Evolutionary conservation across 1,140 invertebrate species (phyloP), one percentile per base, ranked within the genome.

Genomic region (Pseudobourletiella spinata): DNA sequence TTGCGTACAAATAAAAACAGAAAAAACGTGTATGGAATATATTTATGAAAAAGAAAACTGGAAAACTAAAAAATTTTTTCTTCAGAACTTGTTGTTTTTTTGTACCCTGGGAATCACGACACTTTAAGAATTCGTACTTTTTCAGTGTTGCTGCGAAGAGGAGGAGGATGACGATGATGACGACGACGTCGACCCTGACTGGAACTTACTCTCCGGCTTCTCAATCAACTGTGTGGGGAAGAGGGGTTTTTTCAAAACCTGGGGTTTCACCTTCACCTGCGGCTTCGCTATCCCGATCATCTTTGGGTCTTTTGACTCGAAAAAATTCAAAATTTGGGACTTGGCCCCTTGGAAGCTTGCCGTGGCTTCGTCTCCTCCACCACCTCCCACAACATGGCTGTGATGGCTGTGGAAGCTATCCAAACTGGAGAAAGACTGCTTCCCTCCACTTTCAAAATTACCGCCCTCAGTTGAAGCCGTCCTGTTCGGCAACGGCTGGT

Each of bases 181-280:
- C 32, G 32, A n/a, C n/a, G 8, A 8, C n/a, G 32, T 8, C 8
- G 32, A n/a, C n/a, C 8, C 8, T 39, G 32, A 11, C 32, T 8
- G 32, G n/a, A 8, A 11, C 32, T 39, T 39, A 39, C 32, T 8
- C n/a, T 39, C 32, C 8, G 8, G 8, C n/a, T n/a, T 39, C n/a
- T 39, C 32, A 39, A 39, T 39, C n/a, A 39, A 39, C n/a, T 39
- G 32, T 4, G 44, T 22, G 18, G 81, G 80, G 39, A 83, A 72
- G 35, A 78, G 76, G 8, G 86, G 85, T 72, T 87, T 86, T 42
- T 81, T 81, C 72, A 87, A 80, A 25, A 87, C 80, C 59, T 83
- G 82, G 1, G 86, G 86, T 73, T 87, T 88, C 16, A 82, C 81
- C 69, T 86, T 87, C 18, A 86, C 78, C 65, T 84, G 82, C 3